Percentiles rank a stretch among this genome's conserved stretches.
Conservation (phyloP, 2,888 invertebrate genomes). For the Galerucella calmariensis region DNA sequence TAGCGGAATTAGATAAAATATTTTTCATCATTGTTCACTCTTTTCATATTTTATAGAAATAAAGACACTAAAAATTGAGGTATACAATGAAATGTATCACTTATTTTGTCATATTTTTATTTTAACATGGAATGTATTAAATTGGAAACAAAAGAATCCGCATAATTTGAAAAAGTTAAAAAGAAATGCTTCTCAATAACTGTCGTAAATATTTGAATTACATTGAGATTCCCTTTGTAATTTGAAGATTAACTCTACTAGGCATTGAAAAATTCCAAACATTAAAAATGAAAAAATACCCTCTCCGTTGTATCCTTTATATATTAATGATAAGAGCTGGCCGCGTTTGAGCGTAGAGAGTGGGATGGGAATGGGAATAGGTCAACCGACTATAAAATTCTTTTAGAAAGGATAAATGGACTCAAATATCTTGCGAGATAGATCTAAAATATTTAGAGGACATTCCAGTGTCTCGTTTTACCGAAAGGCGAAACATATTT, state of each 20-base stretch:
- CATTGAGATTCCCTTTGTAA: background rate
- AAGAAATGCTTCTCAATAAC: background rate
- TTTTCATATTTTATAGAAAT: too few species aligned
- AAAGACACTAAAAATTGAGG: too few species aligned
- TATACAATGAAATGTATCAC: too few species aligned
- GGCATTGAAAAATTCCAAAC: constrained; percentile 24
- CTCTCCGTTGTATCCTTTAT: constrained; percentile 17
- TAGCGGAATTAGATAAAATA: too few species aligned
- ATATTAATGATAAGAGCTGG: constrained; percentile 24
- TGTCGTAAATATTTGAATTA: background rate
- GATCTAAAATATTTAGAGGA: constrained; percentile 20
- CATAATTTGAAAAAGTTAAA: too few species aligned
- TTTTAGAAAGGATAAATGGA: constrained; percentile 32
- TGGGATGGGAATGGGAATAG: constrained; percentile 5
- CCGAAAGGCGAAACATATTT: background rate
- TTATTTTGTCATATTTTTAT: too few species aligned
- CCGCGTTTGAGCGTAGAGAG: constrained; percentile 14
- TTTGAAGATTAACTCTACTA: background rate
- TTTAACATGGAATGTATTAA: too few species aligned
- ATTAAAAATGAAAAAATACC: constrained; percentile 26
- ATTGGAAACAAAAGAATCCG: too few species aligned
- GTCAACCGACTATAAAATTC: constrained; percentile 39
- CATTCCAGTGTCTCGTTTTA: background rate
- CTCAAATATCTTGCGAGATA: constrained; percentile 35
- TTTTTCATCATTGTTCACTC: too few species aligned